Conservation (phyloP, 2,888 invertebrate species). For the Ryuthela nishihirai region DNA sequence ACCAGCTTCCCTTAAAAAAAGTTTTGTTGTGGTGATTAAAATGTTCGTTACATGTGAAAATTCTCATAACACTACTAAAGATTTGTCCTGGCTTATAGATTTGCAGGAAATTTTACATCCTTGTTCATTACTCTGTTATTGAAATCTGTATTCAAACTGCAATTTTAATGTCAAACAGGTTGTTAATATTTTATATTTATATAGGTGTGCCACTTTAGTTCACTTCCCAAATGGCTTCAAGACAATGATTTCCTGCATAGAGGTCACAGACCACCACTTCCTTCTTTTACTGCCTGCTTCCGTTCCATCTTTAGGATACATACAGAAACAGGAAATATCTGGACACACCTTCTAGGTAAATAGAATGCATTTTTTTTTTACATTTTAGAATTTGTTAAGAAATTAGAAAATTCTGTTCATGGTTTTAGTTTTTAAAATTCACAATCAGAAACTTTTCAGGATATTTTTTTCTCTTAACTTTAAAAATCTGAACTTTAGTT, state of each 20-base stretch:
- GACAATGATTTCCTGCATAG: constrained; percentile 59
- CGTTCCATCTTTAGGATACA: constrained; percentile 71
- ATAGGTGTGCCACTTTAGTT: constrained; percentile 54
- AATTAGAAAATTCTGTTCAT: neutral
- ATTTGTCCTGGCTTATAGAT: no score
- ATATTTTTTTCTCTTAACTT: no score
- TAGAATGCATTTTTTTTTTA: neutral
- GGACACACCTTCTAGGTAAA: constrained; percentile 83
- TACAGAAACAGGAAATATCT: constrained; percentile 99
- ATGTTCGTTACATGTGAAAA: no score
- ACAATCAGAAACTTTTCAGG: no score
- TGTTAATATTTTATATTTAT: constrained; percentile 45
- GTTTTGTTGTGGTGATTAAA: no score
- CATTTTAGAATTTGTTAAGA: neutral
- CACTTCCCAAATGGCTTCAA: constrained; percentile 58
- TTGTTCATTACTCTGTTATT: no score
- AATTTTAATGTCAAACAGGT: no score
- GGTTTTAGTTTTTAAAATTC: neutral
- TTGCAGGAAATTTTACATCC: no score
- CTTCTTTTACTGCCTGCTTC: constrained; percentile 57
- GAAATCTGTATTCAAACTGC: no score
- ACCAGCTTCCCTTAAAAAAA: no score
- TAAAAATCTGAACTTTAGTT: no score
- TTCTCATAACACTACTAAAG: no score
- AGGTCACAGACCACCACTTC: constrained; percentile 58